Base-by-base conservation (phyloP, 2,888 invertebrate genomes). In the Nebria brevicollis region DNA sequence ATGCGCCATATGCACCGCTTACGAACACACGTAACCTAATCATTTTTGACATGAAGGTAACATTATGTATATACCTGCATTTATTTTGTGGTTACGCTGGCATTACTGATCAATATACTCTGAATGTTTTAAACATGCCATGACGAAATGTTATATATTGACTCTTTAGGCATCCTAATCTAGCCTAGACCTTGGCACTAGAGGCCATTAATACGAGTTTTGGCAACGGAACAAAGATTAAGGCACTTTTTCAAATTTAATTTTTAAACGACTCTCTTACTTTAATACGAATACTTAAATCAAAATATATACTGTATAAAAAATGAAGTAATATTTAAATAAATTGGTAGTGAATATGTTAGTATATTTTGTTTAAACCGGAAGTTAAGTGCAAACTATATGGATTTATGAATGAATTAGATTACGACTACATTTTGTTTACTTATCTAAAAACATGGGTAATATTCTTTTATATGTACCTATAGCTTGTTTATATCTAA, bases 111-210 rank as follows among this genome's bases (percentile, higher is more conserved):
- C 54, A 13, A 54, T 54, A 54, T 54, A 54, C 13, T 54, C 4
- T 54, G 54, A 54, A 54, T 54, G 54, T 13, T 54, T 54, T 54
- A 54, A 54, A 54, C 11, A 54, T 54, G 13, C 54, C 54, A 54
- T 54, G 54, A 54, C 54, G 54, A 54, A 54, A 54, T 54, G 54
- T 54, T 54, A 54, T 54, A 54, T 54, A 54, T 54, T 54, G 54
- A 54, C 54, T 54, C 54, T 7, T 54, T 54, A 8, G 7, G 54
- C 8, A 54, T 54, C 13, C 13, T 54, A 54, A 34, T 34, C 34
- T 54, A 54, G 6, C 54, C 54, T 54, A 54, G 54, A 54, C 54
- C 54, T 54, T 54, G 54, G 54, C 54, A 54, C 54, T 54, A 8
- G 54, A 8, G 2, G 13, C 4, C 7, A 54, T 54, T 54, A 8